Evolutionary conservation across 30 jellyfish, hydroid and myxozoan species (phyloP).

Genomic region (Pseudorhiza aurosa): DNA sequence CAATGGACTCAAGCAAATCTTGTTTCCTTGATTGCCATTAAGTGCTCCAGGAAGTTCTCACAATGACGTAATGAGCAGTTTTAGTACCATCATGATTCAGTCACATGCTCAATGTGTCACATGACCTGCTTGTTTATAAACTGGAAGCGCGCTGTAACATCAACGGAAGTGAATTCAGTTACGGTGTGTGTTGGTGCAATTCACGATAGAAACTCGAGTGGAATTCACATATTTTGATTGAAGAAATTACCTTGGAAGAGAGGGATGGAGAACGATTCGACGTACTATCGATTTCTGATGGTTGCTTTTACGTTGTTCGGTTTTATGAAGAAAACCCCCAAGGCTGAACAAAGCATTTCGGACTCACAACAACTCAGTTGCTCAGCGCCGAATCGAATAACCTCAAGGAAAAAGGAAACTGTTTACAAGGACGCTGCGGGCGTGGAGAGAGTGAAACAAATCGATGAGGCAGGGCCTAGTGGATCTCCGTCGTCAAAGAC

Average conservation of each 20-base stretch:
- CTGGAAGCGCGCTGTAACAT: background rate
- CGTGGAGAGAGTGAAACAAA: slow-evolving; percentile 9
- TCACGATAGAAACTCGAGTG: no score
- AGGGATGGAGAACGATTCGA: slow-evolving; percentile 20
- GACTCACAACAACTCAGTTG: slow-evolving; percentile 47
- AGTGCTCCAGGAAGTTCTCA: no score
- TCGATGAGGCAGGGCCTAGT: slow-evolving; percentile 36
- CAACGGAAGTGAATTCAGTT: no score
- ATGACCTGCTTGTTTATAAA: slow-evolving; percentile 39
- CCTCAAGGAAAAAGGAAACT: slow-evolving; percentile 17
- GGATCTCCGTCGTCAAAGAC: slow-evolving; percentile 69
- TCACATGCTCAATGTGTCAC: slow-evolving; percentile 36
- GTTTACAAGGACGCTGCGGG: slow-evolving; percentile 2
- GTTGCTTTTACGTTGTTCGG: slow-evolving; percentile 54
- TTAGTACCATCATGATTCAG: background rate
- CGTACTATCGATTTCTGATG: slow-evolving; percentile 37
- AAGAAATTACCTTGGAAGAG: no score
- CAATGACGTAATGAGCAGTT: background rate
- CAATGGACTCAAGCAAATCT: no score
- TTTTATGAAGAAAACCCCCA: slow-evolving; percentile 22
- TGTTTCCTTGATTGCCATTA: no score
- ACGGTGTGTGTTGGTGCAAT: no score
- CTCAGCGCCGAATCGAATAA: slow-evolving; percentile 59
- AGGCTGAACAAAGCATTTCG: slow-evolving; percentile 7
- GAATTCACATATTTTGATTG: no score